phyloP scores from a whole-genome alignment of 2,888 invertebrate species.

The Papilio demoleus region DNA sequence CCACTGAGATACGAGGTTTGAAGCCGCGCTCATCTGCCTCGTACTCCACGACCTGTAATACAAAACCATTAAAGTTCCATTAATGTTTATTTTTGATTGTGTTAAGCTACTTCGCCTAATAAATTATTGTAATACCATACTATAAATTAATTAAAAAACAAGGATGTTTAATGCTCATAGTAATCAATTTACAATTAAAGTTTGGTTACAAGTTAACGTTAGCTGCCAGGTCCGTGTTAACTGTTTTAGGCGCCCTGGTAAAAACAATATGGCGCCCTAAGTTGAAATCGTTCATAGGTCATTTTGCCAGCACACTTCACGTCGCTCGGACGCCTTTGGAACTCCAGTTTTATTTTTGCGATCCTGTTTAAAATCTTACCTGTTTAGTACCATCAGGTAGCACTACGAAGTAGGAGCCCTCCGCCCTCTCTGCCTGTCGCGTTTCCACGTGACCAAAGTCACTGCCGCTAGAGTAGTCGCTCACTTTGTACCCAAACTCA shows the following conservation, averaged over 20 bases:
- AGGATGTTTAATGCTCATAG: too few relatives aligned
- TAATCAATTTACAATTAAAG: too few relatives aligned
- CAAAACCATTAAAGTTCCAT: not conserved
- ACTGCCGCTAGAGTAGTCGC: slow-evolving; percentile 83
- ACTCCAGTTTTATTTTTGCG: too few relatives aligned
- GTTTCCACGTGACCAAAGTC: slow-evolving; percentile 86
- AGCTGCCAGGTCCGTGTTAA: too few relatives aligned
- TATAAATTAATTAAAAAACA: too few relatives aligned
- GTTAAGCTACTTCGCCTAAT: too few relatives aligned
- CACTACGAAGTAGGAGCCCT: slow-evolving; percentile 85
- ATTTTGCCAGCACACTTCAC: too few relatives aligned
- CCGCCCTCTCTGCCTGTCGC: slow-evolving; percentile 83
- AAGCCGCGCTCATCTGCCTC: slow-evolving; percentile 88
- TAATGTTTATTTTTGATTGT: too few relatives aligned
- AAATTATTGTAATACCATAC: too few relatives aligned
- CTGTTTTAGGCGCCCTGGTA: too few relatives aligned
- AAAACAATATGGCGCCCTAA: not conserved
- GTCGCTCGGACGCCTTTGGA: too few relatives aligned
- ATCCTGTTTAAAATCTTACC: slow-evolving; percentile 49
- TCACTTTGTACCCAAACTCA: slow-evolving; percentile 86
- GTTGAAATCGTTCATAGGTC: not conserved
- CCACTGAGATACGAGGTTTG: slow-evolving; percentile 85
- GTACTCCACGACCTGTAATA: slow-evolving; percentile 85
- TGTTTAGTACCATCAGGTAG: slow-evolving; percentile 86
- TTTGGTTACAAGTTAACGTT: too few relatives aligned